Percentiles rank a stretch among this genome's conserved stretches.
Evolutionary conservation across 2,797 vertebrate genomes (phyloP).

Genomic region (Hoplostethus atlanticus): DNA sequence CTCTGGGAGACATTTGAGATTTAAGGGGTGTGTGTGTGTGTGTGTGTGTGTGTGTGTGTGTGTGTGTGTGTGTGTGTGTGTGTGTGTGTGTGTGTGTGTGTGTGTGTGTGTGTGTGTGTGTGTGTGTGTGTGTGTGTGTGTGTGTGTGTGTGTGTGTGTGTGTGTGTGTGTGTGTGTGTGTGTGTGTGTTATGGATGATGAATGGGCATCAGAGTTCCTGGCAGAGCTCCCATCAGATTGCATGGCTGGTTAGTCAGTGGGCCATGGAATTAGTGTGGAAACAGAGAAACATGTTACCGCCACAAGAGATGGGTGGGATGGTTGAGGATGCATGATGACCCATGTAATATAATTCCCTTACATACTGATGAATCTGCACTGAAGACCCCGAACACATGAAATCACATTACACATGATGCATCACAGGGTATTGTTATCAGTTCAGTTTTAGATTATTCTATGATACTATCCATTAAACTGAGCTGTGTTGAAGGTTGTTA

Average conservation of each 20-base stretch:
- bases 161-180: neutral
- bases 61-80: constrained; percentile 40
- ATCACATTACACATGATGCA: constrained; percentile 39
- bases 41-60: constrained; percentile 14
- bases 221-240: constrained; percentile 46
- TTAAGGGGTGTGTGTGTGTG: neutral
- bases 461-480: neutral
- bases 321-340: neutral
- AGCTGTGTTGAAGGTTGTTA: neutral
- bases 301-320: constrained; percentile 52
- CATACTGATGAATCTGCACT: neutral
- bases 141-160: neutral
- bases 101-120: constrained; percentile 8
- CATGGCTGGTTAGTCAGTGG: constrained; percentile 35
- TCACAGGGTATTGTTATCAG: constrained; percentile 15
- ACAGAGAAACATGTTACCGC: constrained; percentile 31
- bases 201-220: constrained; percentile 52
- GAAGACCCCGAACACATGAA: constrained; percentile 12
- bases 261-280: constrained; percentile 31
- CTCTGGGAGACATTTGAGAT: constrained; percentile 20
- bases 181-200: constrained; percentile 54
- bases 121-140: constrained; percentile 1
- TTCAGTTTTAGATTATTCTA: constrained; percentile 3
- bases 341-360: constrained; percentile 17
- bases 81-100: neutral